Base-by-base conservation (phyloP, 1,140 invertebrate genomes). In the Drosophila nannoptera region DNA sequence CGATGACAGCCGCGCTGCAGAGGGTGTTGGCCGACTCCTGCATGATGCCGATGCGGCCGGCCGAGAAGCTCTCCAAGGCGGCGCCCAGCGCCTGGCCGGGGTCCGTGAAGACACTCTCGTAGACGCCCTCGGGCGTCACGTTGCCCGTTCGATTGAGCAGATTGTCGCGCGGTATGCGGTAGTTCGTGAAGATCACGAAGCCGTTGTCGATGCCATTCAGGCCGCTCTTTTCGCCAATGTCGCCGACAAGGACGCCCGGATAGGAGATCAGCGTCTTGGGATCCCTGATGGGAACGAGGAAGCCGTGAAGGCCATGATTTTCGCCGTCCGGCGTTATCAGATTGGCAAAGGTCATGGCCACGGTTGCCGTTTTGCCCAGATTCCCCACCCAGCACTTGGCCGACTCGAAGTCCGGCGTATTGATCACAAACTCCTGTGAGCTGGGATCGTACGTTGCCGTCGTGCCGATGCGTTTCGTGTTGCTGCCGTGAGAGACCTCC, bases 341-440 rank as follows among this genome's bases (percentile, higher is more conserved):
- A 90, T 98, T 96, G 4, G 97, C 97, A 91, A 96, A 98, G 5
- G 97, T 91, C 52, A 97, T 88, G 1, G 95, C 95, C 84, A 98
- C 94, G 0, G 96, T 98, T 58, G 96, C 94, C 31, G 93, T 94
- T 92, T 98, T 94, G 93, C 96, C 95, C 90, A 98, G 91, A 90
- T 95, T 96, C 75, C 96, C 97, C 77, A 94, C 92, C 97, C 97
- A 99, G 90, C 96, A 97, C 92, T 99, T 99, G 45, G 96, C 96
- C 29, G 97, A 96, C 90, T 98, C 94, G 91, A 98, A 96, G 90
- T 97, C 95, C 0, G 97, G 97, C 0, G 97, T 96, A 87, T 98
- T 93, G 7, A 99, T 91, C 29, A 98, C 92, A 90, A 98, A 99
- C 89, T 94, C 93, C 90, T 95, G 90, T 7, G 92, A 93, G 16